Base-by-base conservation (phyloP, 2,113 vertebrate species). In the Microcebus lehilahytsara region DNA sequence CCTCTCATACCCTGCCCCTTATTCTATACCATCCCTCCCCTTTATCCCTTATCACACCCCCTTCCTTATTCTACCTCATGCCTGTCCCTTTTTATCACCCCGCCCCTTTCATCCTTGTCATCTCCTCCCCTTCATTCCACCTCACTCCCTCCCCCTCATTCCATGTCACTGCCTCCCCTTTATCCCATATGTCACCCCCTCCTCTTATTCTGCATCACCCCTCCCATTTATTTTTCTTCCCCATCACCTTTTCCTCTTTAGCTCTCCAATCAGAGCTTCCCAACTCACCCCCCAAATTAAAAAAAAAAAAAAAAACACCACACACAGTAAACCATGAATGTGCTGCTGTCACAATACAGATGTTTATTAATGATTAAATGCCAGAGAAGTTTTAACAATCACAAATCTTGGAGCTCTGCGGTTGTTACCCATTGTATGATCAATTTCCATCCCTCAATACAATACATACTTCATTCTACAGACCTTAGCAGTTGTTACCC, bases 311-410 rank as follows among this genome's bases (percentile, higher is more conserved):
- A 78, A 71, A 42, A 80, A 60, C 14, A 40, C 37, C 30, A 1
- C 16, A 85, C 95, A 92, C 85, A 74, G 34, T 53, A 74, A 93
- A 74, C 81, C 88, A 96, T 89, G 72, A 91, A 95, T 96, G 96
- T 95, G 93, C 85, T 97, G 96, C 85, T 96, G 51, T 83, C 96
- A 98, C 96, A 89, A 98, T 22, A 98, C 96, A 97, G 96, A 97
- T 96, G 83, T 98, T 98, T 98, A 98, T 97, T 97, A 93, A 97
- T 94, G 96, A 96, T 87, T 94, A 98, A 97, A 96, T 71, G 95
- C 91, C 97, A 98, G 97, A 97, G 97, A 98, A 96, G 97, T 97
- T 97, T 97, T 93, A 94, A 96, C 60, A 95, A 97, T 98, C 97
- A 98, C 97, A 98, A 97, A 97, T 97, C 96, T 95, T 97, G 16